These are phyloP conservation scores for Phalloptychus januarius DNA, from an alignment of 2,797 vertebrate species.

Conservation along the genomic window DNA sequence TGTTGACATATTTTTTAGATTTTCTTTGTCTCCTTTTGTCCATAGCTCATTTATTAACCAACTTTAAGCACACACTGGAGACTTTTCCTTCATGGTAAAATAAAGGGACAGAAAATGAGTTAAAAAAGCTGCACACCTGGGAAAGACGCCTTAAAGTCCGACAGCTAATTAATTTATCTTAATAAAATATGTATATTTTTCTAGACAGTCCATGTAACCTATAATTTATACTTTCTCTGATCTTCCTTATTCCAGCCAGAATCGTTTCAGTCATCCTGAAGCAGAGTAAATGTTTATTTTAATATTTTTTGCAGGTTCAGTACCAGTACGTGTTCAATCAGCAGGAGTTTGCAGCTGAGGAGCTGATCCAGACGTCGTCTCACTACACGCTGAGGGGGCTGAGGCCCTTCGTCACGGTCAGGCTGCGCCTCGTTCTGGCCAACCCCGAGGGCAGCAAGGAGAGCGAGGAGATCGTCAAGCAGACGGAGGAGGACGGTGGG, in stretches of 20 bases:
- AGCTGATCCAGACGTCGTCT: conserved; percentile 93
- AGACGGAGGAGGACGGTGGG: conserved; percentile 94
- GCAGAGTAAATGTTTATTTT: too few species aligned
- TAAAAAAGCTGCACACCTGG: background rate
- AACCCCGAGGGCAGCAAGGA: conserved; percentile 95
- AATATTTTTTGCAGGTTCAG: conserved; percentile 77
- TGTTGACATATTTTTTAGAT: background rate
- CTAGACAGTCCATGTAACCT: background rate
- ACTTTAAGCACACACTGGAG: background rate
- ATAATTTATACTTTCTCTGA: background rate
- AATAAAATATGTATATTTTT: background rate
- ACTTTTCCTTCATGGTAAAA: background rate
- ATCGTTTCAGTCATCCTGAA: background rate
- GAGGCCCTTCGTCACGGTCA: conserved; percentile 91
- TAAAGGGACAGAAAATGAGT: background rate
- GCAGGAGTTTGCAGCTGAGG: conserved; percentile 91
- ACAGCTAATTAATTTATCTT: background rate
- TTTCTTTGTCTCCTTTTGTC: background rate
- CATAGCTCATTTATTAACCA: background rate
- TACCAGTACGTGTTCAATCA: conserved; percentile 96
- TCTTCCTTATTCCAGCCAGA: background rate
- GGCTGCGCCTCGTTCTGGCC: conserved; percentile 88
- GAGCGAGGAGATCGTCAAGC: conserved; percentile 93
- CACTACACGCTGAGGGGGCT: conserved; percentile 93
- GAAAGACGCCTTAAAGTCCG: background rate